Evolutionary conservation across 2,113 vertebrate genomes (phyloP).

Genomic region (Mustela nigripes): DNA sequence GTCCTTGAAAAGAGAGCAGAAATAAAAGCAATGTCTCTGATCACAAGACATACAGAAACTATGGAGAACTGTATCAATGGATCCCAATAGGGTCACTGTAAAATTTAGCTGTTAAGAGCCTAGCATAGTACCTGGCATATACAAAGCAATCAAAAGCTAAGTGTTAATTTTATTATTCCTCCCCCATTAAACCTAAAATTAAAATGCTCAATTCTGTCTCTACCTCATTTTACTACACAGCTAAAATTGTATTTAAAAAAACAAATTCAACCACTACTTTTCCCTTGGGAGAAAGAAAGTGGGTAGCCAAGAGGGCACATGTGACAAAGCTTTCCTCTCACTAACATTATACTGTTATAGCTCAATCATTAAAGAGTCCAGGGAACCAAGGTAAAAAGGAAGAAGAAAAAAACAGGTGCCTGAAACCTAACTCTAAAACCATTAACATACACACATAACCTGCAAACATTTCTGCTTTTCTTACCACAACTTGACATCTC

Average conservation of each 20-base stretch:
- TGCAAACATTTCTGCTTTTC: conserved; percentile 22
- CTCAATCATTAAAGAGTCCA: conserved; percentile 22
- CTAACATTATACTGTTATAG: conserved; percentile 10
- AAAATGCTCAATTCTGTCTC: neutral
- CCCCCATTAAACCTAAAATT: conserved; percentile 52
- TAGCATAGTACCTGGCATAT: neutral
- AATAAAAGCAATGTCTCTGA: conserved; percentile 26
- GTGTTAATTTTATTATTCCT: conserved; percentile 33
- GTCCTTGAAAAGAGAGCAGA: conserved; percentile 44
- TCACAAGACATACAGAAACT: conserved; percentile 35
- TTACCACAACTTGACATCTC: conserved; percentile 40
- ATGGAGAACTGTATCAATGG: neutral
- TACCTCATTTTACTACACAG: conserved; percentile 8
- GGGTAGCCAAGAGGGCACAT: neutral
- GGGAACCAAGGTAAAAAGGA: neutral
- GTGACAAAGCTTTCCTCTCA: conserved; percentile 3
- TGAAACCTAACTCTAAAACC: conserved; percentile 25
- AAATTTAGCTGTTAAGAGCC: conserved; percentile 15
- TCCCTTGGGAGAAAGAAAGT: neutral
- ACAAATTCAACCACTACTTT: conserved; percentile 40
- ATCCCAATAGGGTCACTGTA: neutral
- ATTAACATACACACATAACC: neutral
- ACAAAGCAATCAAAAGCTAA: conserved; percentile 3
- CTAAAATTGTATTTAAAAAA: neutral
- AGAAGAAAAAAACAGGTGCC: neutral